Evolutionary conservation across 2,797 vertebrate species (phyloP).

Genomic region (Glyptemys insculpta): DNA sequence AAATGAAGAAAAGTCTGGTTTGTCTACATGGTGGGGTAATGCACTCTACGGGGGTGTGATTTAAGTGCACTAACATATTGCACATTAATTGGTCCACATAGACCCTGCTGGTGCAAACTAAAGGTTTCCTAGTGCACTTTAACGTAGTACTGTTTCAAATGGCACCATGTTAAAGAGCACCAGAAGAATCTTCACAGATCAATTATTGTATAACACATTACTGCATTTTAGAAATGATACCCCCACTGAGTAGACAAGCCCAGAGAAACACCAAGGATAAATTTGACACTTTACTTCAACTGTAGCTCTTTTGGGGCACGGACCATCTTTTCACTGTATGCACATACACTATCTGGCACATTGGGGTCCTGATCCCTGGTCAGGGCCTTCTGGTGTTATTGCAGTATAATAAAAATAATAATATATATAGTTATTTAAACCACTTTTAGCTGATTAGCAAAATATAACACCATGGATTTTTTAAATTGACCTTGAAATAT

Average conservation of each 20-base stretch:
- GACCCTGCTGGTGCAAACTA: background rate
- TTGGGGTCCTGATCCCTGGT: background rate
- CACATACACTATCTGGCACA: background rate
- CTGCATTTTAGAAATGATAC: background rate
- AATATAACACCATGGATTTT: background rate
- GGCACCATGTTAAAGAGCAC: background rate
- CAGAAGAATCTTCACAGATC: background rate
- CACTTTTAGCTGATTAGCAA: background rate
- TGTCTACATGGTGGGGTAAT: background rate
- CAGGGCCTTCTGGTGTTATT: background rate
- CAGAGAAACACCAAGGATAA: conserved; percentile 45
- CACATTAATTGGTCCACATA: too few relatives aligned
- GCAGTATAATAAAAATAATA: background rate
- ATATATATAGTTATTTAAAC: background rate
- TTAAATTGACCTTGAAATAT: background rate
- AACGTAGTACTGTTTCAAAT: background rate
- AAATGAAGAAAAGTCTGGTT: conserved; percentile 15
- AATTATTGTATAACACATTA: background rate
- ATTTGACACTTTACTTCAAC: conserved; percentile 58
- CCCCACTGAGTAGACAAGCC: background rate
- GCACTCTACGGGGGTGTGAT: background rate
- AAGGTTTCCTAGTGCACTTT: background rate
- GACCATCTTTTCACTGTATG: background rate
- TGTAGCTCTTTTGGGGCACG: conserved; percentile 47
- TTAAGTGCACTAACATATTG: too few relatives aligned